A percentile compares a stretch with the other conserved stretches of the same genome.
Evolutionary conservation across 2,888 invertebrate genomes (phyloP).

Genomic region (Agriopis aurantiaria): DNA sequence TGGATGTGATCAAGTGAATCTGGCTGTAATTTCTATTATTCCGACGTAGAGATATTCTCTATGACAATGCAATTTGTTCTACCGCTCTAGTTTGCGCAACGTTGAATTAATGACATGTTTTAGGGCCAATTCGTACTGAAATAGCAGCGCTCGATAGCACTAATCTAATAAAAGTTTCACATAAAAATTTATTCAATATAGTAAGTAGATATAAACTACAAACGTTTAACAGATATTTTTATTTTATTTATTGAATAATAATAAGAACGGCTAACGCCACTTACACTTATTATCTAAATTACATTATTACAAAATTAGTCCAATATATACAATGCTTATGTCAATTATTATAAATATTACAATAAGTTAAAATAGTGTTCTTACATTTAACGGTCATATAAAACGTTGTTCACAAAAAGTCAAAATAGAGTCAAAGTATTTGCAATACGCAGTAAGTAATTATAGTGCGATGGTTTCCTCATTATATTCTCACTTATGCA

Average conservation of each 20-base stretch:
- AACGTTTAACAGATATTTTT: background rate
- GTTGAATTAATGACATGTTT: background rate
- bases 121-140: background rate
- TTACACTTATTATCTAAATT: no score
- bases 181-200: no score
- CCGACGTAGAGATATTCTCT: constrained; percentile 26
- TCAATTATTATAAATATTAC: no score
- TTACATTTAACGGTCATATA: no score
- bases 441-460: constrained; percentile 30
- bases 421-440: constrained; percentile 2
- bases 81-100: constrained; percentile 30
- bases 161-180: background rate
- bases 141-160: background rate
- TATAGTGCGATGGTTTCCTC: constrained; percentile 43
- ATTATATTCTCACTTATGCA: constrained; percentile 47
- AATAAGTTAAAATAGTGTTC: no score
- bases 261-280: no score
- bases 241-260: no score
- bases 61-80: constrained; percentile 33
- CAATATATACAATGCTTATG: no score
- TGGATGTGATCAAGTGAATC: constrained; percentile 50
- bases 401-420: no score
- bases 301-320: no score
- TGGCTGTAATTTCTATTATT: constrained; percentile 31
- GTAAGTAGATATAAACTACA: background rate